Evolutionary conservation across 2,797 vertebrate genomes (phyloP).

Genomic region (Jordanella pulchra): DNA sequence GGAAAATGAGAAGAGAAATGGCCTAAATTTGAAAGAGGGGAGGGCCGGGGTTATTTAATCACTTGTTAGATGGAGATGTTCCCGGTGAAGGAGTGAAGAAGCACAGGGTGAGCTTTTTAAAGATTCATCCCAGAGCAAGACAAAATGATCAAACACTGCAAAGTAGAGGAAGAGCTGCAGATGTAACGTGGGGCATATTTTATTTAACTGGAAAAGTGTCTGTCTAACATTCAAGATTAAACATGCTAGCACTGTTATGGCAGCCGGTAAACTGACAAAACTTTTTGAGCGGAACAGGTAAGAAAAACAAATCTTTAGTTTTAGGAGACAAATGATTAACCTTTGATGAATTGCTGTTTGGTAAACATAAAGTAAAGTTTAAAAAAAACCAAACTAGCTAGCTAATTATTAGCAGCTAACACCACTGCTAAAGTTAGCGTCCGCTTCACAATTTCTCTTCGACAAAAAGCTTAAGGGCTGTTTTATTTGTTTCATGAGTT

Average conservation of each 20-base stretch:
- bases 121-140: conserved; percentile 22
- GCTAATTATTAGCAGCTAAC: background rate
- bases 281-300: background rate
- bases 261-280: background rate
- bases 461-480: background rate
- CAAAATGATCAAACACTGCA: conserved; percentile 7
- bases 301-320: background rate
- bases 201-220: conserved; percentile 9
- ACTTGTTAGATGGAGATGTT: conserved; percentile 21
- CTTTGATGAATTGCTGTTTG: background rate
- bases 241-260: background rate
- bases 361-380: background rate
- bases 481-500: background rate
- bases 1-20: conserved; percentile 41
- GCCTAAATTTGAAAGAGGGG: conserved; percentile 27
- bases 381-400: conserved; percentile 3
- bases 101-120: conserved; percentile 14
- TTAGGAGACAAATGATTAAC: background rate
- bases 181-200: conserved; percentile 3
- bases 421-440: background rate
- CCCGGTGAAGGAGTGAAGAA: conserved; percentile 5
- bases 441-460: background rate
- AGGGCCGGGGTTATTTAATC: conserved; percentile 20
- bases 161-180: background rate
- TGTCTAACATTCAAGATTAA: background rate